Evolutionary conservation across 2,113 vertebrate species (phyloP), one percentile per base, ranked within the genome.

Genomic region (Oenanthe melanoleuca): DNA sequence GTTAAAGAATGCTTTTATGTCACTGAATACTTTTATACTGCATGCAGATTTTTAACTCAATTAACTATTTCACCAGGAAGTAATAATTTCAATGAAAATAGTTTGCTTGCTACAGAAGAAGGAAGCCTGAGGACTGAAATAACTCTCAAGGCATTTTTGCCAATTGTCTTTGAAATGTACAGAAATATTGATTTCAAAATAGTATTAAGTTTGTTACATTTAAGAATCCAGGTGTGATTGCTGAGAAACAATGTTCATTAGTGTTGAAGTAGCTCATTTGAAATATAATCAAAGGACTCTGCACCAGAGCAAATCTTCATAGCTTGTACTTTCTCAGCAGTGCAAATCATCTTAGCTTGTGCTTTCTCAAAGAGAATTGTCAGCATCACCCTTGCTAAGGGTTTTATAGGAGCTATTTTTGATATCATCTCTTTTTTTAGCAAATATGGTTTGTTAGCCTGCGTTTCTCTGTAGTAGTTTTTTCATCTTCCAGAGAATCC

Each of bases 401-500:
- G 67, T 60, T 94, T 93, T 89, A 80, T 67, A 31, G 56, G 53
- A 50, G 52, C 65, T 88, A 47, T 72, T 89, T 94, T 91, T 92
- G n/a, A 34, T 61, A 3, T 87, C 3, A 28, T 65, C 9, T 61
- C 15, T 82, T 79, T 31, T 74, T 72, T 63, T 80, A 63, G 45
- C 22, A 73, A 71, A 57, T 57, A 20, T 26, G n/a, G 8, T 40
- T 87, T 84, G 38, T 65, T 69, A 85, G 45, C 19, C 15, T 79
- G 40, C 12, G 3, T 64, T 75, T 91, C 33, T 86, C 17, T 0
- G 0, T 55, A 40, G 12, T 56, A 56, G 4, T 38, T 60, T 82
- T 72, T 75, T 56, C 29, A 11, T 75, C 24, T 83, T 93, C 15
- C 8, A 47, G 50, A 78, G 29, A 77, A 81, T 50, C 47, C 6